Evolutionary conservation across 2,888 invertebrate species (phyloP).

Genomic region (Euplagia quadripunctaria): DNA sequence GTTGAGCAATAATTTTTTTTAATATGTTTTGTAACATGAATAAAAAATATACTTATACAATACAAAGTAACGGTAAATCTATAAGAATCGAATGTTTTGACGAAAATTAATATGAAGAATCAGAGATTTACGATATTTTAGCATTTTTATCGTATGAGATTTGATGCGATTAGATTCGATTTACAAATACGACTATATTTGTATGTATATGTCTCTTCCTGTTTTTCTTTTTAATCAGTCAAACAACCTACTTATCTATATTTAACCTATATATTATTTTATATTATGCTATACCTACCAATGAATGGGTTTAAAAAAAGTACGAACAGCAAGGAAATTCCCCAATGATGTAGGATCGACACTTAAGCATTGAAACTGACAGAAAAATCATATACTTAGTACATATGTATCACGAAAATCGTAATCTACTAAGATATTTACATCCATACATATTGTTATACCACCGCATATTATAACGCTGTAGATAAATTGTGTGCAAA

Average conservation of each 20-base stretch:
- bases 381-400: not conserved
- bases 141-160: not conserved
- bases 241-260: not conserved
- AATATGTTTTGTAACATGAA: too few species aligned
- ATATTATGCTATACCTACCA: not conserved
- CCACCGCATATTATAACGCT: too few species aligned
- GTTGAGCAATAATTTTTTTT: too few species aligned
- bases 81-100: too few species aligned
- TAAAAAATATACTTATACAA: too few species aligned
- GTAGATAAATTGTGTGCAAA: not conserved
- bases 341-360: not conserved
- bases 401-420: not conserved
- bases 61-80: too few species aligned
- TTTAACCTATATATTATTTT: not conserved
- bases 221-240: not conserved
- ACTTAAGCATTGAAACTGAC: not conserved
- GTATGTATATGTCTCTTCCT: not conserved
- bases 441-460: not conserved
- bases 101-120: not conserved
- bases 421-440: not conserved
- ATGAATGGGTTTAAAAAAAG: not conserved
- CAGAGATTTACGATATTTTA: not conserved
- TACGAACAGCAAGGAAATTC: not conserved
- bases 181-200: not conserved
- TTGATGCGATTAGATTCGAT: not conserved